These are phyloP conservation scores for Nipponacmea schrenckii DNA, from an alignment of 2,888 invertebrate species.

Conservation along the genomic window DNA sequence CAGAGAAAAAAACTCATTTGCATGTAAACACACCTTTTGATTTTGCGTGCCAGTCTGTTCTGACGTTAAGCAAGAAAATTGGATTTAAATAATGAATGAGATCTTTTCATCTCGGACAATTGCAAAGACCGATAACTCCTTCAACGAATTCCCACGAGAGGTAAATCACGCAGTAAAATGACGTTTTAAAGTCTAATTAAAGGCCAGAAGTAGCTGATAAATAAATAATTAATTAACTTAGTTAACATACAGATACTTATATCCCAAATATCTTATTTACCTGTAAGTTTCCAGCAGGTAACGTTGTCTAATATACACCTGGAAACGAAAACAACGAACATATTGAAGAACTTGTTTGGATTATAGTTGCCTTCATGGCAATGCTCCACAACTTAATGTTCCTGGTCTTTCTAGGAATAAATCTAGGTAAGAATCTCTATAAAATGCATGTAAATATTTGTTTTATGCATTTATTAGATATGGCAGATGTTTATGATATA, in stretches of 20 bases:
- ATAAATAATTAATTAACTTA: background rate
- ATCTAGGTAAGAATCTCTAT: background rate
- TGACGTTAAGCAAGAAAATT: constrained; percentile 12
- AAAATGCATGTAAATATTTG: too few relatives aligned
- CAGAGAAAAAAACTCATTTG: background rate
- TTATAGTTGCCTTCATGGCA: background rate
- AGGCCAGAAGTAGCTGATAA: background rate
- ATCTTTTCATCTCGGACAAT: constrained; percentile 11
- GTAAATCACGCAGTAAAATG: background rate
- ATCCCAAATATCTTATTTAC: background rate
- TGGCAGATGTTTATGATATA: too few relatives aligned
- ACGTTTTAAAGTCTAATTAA: background rate
- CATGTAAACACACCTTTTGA: background rate
- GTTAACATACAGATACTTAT: background rate
- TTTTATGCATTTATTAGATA: too few relatives aligned
- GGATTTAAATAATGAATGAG: constrained; percentile 20
- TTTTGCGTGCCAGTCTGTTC: background rate
- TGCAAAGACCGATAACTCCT: background rate
- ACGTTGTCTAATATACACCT: background rate
- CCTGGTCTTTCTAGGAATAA: background rate
- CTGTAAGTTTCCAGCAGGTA: background rate
- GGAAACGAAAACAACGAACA: too few relatives aligned
- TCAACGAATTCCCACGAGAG: background rate
- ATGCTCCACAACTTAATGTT: background rate
- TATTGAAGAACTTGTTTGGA: background rate